A percentile compares a stretch with the other conserved stretches of the same genome.
Conservation (phyloP, 2,797 vertebrate species). For the Sparus aurata region DNA sequence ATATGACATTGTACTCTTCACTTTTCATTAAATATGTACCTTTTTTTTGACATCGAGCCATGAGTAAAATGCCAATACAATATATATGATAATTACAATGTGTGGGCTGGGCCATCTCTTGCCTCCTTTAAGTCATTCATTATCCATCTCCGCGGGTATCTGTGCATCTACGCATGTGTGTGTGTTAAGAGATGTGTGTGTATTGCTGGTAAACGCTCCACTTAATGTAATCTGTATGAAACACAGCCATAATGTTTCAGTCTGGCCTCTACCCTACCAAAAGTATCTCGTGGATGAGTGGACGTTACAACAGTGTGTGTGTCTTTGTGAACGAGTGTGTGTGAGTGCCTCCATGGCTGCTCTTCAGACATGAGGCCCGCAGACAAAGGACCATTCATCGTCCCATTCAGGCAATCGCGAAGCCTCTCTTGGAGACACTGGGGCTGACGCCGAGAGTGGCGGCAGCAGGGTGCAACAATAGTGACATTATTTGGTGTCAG, state of each 20-base stretch:
- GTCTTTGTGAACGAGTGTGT: constrained; percentile 20
- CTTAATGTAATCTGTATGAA: constrained; percentile 54
- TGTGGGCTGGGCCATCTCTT: constrained; percentile 52
- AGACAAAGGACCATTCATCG: constrained; percentile 77
- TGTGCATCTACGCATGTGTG: constrained; percentile 2
- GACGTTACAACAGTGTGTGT: constrained; percentile 36
- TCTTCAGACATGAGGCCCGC: constrained; percentile 72
- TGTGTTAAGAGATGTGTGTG: constrained; percentile 1
- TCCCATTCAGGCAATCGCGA: constrained; percentile 48
- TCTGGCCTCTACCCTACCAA: constrained; percentile 38
- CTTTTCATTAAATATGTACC: constrained; percentile 71
- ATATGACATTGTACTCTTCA: constrained; percentile 31
- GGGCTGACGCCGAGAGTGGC: constrained; percentile 68
- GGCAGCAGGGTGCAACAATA: constrained; percentile 68
- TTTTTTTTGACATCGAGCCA: constrained; percentile 65
- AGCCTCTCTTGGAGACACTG: constrained; percentile 69
- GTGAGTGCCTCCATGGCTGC: constrained; percentile 60
- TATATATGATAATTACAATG: constrained; percentile 81
- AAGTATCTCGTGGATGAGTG: constrained; percentile 40
- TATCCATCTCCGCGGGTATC: constrained; percentile 49
- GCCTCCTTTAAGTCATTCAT: constrained; percentile 74
- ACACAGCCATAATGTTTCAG: constrained; percentile 43
- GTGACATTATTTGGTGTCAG: constrained; percentile 73
- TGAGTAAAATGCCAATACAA: constrained; percentile 71
- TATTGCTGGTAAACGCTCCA: constrained; percentile 42